Percentiles rank a stretch among this genome's conserved stretches.
These are phyloP conservation scores for Anableps anableps DNA, from an alignment of 2,797 vertebrate species.

Conservation along the genomic window DNA sequence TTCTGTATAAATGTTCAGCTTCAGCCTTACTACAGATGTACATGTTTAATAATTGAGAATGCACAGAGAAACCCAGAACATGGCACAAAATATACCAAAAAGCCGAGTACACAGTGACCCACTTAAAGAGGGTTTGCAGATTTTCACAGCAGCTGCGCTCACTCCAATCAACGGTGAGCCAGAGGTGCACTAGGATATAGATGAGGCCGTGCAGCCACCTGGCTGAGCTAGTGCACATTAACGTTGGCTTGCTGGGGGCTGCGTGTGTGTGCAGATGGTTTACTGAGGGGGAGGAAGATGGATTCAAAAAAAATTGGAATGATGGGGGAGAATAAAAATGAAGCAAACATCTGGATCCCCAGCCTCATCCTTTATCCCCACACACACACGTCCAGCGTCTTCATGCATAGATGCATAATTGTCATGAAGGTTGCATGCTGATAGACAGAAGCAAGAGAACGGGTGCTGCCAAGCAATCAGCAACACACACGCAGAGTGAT, in stretches of 20 bases:
- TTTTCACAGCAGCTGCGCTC: constrained; percentile 69
- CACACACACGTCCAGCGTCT: constrained; percentile 26
- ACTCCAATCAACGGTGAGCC: constrained; percentile 68
- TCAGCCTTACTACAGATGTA: not conserved
- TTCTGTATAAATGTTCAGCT: not conserved
- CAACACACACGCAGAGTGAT: not conserved
- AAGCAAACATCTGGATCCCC: constrained; percentile 75
- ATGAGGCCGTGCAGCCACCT: constrained; percentile 64
- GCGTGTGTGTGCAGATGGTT: constrained; percentile 35
- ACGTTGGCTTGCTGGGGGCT: constrained; percentile 34
- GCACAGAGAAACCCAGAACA: not conserved
- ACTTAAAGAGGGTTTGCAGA: constrained; percentile 65
- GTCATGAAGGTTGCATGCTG: constrained; percentile 65
- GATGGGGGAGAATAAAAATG: constrained; percentile 55
- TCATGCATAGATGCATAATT: constrained; percentile 55
- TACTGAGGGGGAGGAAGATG: constrained; percentile 50
- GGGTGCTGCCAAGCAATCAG: constrained; percentile 51
- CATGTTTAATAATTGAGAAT: not conserved
- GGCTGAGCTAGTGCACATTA: constrained; percentile 56
- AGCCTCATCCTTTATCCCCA: constrained; percentile 8
- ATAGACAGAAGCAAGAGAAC: constrained; percentile 61
- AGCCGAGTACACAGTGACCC: constrained; percentile 52
- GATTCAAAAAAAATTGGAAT: constrained; percentile 68
- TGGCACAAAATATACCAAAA: not conserved
- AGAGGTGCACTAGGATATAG: constrained; percentile 66